Percentiles rank a stretch among this genome's conserved stretches.
Evolutionary conservation across 2,888 invertebrate species (phyloP).

Genomic region (Papilio elwesi): DNA sequence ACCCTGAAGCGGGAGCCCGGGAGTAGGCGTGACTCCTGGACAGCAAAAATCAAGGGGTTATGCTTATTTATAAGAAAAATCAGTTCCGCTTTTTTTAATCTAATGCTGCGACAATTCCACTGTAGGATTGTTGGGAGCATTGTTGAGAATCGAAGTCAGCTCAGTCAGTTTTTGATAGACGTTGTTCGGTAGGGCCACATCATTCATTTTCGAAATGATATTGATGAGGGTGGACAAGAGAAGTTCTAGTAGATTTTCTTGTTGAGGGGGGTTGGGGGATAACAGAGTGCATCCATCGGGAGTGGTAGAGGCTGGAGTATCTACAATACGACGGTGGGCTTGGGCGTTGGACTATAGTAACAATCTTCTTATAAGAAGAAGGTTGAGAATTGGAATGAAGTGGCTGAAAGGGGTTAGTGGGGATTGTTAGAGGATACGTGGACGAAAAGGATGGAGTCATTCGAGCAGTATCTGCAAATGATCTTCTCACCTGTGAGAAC

Average conservation of each 20-base stretch:
- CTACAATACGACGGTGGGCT: neutral
- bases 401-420: too few relatives aligned
- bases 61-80: conserved; percentile 24
- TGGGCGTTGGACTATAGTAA: neutral
- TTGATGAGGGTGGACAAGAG: neutral
- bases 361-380: neutral
- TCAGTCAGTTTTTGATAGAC: neutral
- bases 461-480: conserved; percentile 27
- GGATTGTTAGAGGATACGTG: too few relatives aligned
- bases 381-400: too few relatives aligned
- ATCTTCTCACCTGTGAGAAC: conserved; percentile 21
- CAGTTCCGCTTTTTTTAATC: conserved; percentile 17
- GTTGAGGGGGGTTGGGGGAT: neutral
- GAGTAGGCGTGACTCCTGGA: conserved; percentile 31
- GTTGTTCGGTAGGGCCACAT: neutral
- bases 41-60: conserved; percentile 33
- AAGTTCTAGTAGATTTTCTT: conserved; percentile 1
- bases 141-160: neutral
- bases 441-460: too few relatives aligned
- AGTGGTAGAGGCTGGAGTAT: neutral
- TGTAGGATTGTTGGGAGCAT: neutral
- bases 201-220: neutral
- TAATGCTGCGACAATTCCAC: neutral
- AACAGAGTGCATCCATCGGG: conserved; percentile 1
- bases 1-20: conserved; percentile 27